Evolutionary conservation across 1,140 invertebrate species (phyloP), one percentile per base, ranked within the genome.

Genomic region (Orussus abietinus): DNA sequence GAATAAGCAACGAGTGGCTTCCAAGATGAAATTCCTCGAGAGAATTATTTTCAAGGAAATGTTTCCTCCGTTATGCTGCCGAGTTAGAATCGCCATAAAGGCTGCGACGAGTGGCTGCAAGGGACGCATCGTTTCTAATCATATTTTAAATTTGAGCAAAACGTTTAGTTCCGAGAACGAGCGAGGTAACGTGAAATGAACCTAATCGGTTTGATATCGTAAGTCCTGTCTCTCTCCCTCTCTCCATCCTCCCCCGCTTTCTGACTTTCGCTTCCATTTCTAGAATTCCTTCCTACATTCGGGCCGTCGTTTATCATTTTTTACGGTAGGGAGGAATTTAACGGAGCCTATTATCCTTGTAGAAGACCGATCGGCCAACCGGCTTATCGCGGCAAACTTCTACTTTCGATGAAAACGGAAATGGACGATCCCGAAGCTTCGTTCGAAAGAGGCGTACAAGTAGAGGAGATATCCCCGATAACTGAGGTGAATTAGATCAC

Each of bases 291-390:
- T n/a, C 86, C 86, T 1, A 82, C 82, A 1, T 84, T 83, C 64
- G 86, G 86, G 0, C 86, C 86, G 7, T 78, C 80, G 7, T 88
- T 82, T 64, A 53, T 90, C 11, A 80, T 86, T 56, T 69, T 88
- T 21, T 89, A 88, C 57, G 76, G 76, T 2, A 66, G 75, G 12
- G 67, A 75, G 44, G 73, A 76, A 4, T 69, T n/a, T n/a, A n/a
- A n/a, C n/a, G n/a, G n/a, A n/a, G n/a, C n/a, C n/a, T n/a, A n/a
- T n/a, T n/a, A n/a, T n/a, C n/a, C n/a, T n/a, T n/a, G n/a, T n/a
- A n/a, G n/a, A n/a, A n/a, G n/a, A n/a, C 75, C 35, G 67, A 67
- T 60, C 42, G 70, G 45, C 63, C 70, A 35, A 64, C 75, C 45
- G 49, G 75, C 57, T 51, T 88, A 80, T 59, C 63, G 75, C 4